Evolutionary conservation across 2,113 vertebrate species (phyloP).

Genomic region (Lepidothrix coronata): DNA sequence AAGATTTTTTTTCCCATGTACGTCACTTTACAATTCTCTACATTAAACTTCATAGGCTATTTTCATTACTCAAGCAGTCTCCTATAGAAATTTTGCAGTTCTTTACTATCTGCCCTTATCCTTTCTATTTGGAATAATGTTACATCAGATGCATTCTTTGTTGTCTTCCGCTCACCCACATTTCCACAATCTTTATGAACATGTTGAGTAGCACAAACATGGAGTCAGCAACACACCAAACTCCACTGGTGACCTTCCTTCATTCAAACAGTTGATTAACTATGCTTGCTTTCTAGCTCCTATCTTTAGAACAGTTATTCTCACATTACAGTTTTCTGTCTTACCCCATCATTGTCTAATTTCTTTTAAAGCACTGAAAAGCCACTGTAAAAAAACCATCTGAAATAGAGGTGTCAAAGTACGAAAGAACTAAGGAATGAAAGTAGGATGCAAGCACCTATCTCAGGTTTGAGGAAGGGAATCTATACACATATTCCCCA

Average conservation of each 20-base stretch:
- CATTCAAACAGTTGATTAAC: too few species aligned
- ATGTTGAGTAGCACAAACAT: neutral
- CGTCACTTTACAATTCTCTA: neutral
- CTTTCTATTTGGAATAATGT: neutral
- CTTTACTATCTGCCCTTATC: neutral
- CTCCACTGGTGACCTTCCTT: neutral
- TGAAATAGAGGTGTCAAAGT: neutral
- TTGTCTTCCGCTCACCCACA: neutral
- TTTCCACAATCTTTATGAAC: neutral
- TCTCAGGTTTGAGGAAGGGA: neutral
- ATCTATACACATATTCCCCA: neutral
- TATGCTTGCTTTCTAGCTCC: neutral
- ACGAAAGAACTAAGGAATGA: neutral
- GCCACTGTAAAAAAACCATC: neutral
- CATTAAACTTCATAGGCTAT: neutral
- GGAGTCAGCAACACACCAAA: neutral
- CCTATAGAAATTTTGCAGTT: neutral
- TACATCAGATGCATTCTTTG: neutral
- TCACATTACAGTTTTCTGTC: neutral
- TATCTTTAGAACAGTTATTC: neutral
- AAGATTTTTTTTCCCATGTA: neutral
- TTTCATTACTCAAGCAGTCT: neutral
- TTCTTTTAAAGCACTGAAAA: neutral
- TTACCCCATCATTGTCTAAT: neutral
- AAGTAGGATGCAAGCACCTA: fast-evolving